A percentile compares a stretch with the other conserved stretches of the same genome.
phyloP scores from a whole-genome alignment of 2,888 invertebrate species.

The Pseudoips prasinana region DNA sequence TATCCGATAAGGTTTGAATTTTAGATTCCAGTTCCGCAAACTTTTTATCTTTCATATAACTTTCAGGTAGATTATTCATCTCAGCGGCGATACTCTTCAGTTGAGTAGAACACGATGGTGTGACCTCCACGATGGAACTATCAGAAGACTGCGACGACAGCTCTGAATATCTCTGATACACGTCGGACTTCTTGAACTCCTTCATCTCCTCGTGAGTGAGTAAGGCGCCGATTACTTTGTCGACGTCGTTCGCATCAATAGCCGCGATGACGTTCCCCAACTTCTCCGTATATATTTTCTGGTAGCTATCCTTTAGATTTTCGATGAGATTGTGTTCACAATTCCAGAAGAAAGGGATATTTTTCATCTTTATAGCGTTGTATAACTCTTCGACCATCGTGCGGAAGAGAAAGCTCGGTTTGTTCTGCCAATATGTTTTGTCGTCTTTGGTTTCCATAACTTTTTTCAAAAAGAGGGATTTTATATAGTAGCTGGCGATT shows the following conservation, averaged over 20 bases:
- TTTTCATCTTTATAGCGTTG: conserved; percentile 45
- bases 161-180: conserved; percentile 43
- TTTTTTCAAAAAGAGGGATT: conserved; percentile 78
- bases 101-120: conserved; percentile 17
- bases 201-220: conserved; percentile 49
- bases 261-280: conserved; percentile 58
- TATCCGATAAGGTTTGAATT: conserved; percentile 32
- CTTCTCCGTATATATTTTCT: conserved; percentile 52
- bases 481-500: conserved; percentile 82
- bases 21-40: conserved; percentile 24
- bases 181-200: conserved; percentile 50
- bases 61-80: conserved; percentile 27
- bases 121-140: too few species aligned
- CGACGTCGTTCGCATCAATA: conserved; percentile 54
- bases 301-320: conserved; percentile 47
- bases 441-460: conserved; percentile 46
- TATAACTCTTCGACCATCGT: conserved; percentile 59
- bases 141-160: conserved; percentile 12
- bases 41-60: conserved; percentile 25
- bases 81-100: conserved; percentile 38
- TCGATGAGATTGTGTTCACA: conserved; percentile 57
- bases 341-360: conserved; percentile 67
- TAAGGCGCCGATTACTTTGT: conserved; percentile 44
- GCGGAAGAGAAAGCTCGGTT: conserved; percentile 49
- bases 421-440: conserved; percentile 60